Percentiles rank a stretch among this genome's conserved stretches.
Conservation (phyloP, 2,888 invertebrate species). For the Philhelius pedissequus region DNA sequence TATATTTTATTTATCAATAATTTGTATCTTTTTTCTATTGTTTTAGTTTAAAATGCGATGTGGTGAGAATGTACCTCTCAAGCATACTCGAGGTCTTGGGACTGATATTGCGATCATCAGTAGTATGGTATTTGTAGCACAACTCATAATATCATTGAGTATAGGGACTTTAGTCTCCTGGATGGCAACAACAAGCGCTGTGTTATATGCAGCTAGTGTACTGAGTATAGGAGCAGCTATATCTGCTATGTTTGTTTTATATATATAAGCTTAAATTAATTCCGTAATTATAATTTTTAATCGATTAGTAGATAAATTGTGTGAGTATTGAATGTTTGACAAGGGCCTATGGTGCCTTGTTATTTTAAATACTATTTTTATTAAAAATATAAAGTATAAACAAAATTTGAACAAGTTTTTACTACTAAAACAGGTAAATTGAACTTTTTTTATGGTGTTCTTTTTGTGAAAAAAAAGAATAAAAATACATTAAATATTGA, state of each 20-base stretch:
- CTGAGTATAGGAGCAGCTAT: slow-evolving; percentile 77
- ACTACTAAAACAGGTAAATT: background rate
- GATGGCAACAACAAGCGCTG: slow-evolving; percentile 76
- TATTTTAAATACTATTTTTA: background rate
- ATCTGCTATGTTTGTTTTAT: slow-evolving; percentile 77
- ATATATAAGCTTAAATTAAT: slow-evolving; percentile 71
- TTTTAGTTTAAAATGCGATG: slow-evolving; percentile 75
- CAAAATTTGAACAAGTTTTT: background rate
- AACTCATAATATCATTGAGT: slow-evolving; percentile 76
- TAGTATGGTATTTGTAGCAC: slow-evolving; percentile 79
- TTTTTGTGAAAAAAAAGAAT: background rate
- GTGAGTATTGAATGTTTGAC: slow-evolving; percentile 41
- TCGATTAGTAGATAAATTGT: background rate
- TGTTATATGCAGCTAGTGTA: slow-evolving; percentile 77
- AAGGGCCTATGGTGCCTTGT: background rate
- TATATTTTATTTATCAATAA: too few species aligned
- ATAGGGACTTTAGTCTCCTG: slow-evolving; percentile 76
- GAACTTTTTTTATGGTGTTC: background rate
- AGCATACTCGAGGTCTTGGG: slow-evolving; percentile 78
- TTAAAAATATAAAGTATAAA: background rate
- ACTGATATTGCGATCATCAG: slow-evolving; percentile 79
- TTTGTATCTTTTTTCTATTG: background rate
- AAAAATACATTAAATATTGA: too few species aligned
- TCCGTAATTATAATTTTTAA: background rate
- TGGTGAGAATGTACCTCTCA: slow-evolving; percentile 77